phyloP scores from a whole-genome alignment of 2,888 invertebrate species.

The Bellardia pandia region DNA sequence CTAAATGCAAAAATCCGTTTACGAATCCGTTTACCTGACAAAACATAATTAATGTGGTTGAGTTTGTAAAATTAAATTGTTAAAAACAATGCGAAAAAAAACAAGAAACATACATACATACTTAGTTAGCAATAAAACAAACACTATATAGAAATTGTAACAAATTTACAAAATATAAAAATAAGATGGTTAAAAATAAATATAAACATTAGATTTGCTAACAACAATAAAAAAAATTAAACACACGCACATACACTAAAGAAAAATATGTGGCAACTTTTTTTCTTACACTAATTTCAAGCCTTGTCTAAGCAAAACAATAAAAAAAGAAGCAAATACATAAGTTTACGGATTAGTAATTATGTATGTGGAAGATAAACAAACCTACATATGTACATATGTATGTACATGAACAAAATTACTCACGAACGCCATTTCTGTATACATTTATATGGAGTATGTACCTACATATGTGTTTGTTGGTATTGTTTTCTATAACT shows the following conservation, averaged over 20 bases:
- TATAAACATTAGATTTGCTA: background rate
- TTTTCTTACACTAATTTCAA: conserved; percentile 16
- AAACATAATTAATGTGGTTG: conserved; percentile 13
- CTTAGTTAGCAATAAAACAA: background rate
- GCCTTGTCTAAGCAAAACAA: conserved; percentile 23
- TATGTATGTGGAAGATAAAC: background rate
- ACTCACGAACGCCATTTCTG: conserved; percentile 22
- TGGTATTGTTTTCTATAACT: conserved; percentile 39
- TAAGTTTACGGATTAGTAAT: conserved; percentile 39
- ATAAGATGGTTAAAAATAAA: background rate
- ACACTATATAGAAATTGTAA: conserved; percentile 20
- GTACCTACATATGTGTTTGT: background rate
- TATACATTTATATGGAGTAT: background rate
- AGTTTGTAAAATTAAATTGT: background rate
- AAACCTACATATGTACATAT: background rate
- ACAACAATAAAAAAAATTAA: background rate
- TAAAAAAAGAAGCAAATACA: conserved; percentile 19
- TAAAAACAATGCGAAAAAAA: background rate
- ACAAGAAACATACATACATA: background rate
- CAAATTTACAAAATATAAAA: conserved; percentile 6
- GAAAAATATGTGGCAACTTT: conserved; percentile 51
- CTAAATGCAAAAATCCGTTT: conserved; percentile 7
- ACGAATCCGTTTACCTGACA: conserved; percentile 22
- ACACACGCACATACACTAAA: background rate
- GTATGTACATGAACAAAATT: conserved; percentile 14